Evolutionary conservation across 2,888 invertebrate species (phyloP), one percentile per base, ranked within the genome.

Genomic region (Cybosia mesomella): DNA sequence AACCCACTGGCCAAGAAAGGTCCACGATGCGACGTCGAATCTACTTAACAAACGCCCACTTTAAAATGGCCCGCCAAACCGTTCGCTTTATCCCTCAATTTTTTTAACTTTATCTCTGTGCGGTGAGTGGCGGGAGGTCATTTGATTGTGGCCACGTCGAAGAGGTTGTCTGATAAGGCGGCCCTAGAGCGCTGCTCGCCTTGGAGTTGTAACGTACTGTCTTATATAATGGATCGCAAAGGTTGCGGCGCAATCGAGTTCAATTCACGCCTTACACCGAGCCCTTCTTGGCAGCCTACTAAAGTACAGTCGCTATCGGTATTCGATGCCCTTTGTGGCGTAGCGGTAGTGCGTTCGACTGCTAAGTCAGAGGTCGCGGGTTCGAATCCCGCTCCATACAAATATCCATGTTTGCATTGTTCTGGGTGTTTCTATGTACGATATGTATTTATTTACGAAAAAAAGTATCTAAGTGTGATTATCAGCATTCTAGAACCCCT

Each of bases 141-240:
- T 81, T 82, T 77, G 83, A 79, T 84, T 85, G 73, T 83, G 82
- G 86, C 71, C 65, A 39, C 24, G 67, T 72, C 71, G 71, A 73
- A 77, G 80, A 76, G 80, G 77, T 71, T 77, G 74, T 76, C 83
- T 86, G 87, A 87, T 87, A 87, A 87, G 85, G 66, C 80, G 68
- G 73, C 79, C 75, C 84, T 83, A 77, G 67, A 82, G 79, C 72
- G 79, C 74, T 80, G 78, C 76, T 80, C 84, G 83, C 81, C 83
- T 83, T 82, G 80, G 83, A 84, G 84, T 85, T 84, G 83, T 83
- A 84, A 83, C 83, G 82, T 81, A 82, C 83, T 83, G 84, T 83
- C 85, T 83, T 78, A 82, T 85, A 87, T 87, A 80, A 83, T 84
- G 83, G 85, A 83, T 83, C 82, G 81, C 79, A 79, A 80, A 82